phyloP scores from a whole-genome alignment of 2,113 vertebrate species.

The Tilapia sparmanii region DNA sequence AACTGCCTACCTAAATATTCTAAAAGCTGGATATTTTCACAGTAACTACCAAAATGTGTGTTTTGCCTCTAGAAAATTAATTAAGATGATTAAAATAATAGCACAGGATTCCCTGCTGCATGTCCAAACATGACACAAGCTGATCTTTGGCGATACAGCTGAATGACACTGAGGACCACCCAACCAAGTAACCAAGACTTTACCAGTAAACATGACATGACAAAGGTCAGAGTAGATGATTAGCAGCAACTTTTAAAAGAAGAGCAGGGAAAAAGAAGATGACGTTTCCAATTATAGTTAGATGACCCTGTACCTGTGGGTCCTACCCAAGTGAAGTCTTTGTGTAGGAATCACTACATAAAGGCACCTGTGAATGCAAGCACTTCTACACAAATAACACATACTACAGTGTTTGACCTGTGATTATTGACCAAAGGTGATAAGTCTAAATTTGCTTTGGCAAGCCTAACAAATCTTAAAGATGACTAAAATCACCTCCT shows the following conservation, averaged over 20 bases:
- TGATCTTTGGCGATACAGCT: not conserved
- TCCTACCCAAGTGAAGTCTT: not conserved
- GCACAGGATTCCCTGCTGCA: not conserved
- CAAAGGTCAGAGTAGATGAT: not conserved
- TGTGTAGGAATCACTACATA: too few species aligned
- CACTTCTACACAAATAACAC: not conserved
- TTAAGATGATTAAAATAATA: not conserved
- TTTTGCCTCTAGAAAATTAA: not conserved
- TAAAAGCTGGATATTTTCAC: not conserved
- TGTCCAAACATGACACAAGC: not conserved
- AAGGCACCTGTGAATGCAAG: not conserved
- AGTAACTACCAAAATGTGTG: not conserved
- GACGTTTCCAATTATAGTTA: not conserved
- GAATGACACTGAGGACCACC: accelerated
- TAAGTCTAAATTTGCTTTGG: not conserved
- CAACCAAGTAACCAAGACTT: not conserved
- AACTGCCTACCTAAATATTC: not conserved
- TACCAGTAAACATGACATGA: not conserved
- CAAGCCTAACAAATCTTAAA: not conserved
- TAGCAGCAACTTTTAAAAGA: not conserved
- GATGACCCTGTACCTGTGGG: not conserved
- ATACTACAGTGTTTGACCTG: accelerated
- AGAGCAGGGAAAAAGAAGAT: not conserved
- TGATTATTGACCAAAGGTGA: not conserved
- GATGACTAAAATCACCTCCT: not conserved